Base-by-base conservation (phyloP, 2,797 vertebrate species). In the Galago senegalensis region DNA sequence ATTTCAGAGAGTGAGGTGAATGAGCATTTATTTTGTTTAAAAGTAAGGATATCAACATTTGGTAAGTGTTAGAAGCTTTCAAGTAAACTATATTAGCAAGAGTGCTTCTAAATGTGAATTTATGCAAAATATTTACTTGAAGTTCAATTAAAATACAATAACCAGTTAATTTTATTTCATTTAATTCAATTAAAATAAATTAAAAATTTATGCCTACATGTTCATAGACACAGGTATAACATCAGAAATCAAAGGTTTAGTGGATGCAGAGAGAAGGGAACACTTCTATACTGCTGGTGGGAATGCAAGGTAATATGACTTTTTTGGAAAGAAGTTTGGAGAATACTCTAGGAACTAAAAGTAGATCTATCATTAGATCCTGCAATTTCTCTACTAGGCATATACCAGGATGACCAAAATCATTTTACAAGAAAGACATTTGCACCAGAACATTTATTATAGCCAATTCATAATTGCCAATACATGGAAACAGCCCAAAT, bases 11-110 rank as follows among this genome's bases (percentile, higher is more conserved):
- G 31, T 11, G 23, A 23, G 0, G 21, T 80, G 13, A 67, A 75
- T 5, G 37, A 94, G 25, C 40, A 69, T 5, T 53, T 75, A 31
- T 84, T 95, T 60, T 56, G 13, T 87, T 87, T 96, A 43, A 93
- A 37, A 72, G 63, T 40, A 12, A 12, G 23, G 37, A 10, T 86
- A 18, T 83, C 27, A 81, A 72, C 3, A 31, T 12, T 56, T 87
- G n/a, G 16, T 63, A 83, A 63, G 3, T 31, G 65, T 67, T 49
- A 49, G 43, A 84, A 84, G 61, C 0, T 61, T 31, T 77, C 87
- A 72, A 58, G 18, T 76, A 31, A 65, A 72, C 3, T 37, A 2
- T 46, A 23, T 60, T 58, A 17, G 21, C 70, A 23, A 70, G 13
- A 70, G 7, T 95, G 20, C 1, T 72, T 87, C 20, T 18, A 89